Percentiles rank a stretch among this genome's conserved stretches.
Conservation (phyloP, 2,888 invertebrate species). For the Drosophila suboccidentalis region DNA sequence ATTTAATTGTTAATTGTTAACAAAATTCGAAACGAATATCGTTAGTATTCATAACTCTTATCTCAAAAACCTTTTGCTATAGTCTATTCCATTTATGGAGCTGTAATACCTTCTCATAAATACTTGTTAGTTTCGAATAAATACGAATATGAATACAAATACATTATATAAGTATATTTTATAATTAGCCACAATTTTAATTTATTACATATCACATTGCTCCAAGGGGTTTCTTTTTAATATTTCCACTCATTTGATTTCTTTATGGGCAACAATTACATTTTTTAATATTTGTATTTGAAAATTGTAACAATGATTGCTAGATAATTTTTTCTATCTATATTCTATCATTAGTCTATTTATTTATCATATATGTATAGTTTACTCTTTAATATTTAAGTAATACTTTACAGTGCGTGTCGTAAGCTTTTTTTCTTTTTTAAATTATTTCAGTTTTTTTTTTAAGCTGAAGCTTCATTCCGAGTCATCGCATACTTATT, state of each 20-base stretch:
- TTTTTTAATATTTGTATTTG: constrained; percentile 6
- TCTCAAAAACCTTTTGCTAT: constrained; percentile 11
- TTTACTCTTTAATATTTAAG: constrained; percentile 5
- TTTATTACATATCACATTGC: constrained; percentile 65
- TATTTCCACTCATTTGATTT: background rate
- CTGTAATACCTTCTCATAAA: constrained; percentile 50
- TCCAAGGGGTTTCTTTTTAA: constrained; percentile 24
- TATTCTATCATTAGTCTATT: no score
- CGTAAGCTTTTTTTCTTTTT: background rate
- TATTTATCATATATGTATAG: background rate
- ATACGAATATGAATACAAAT: constrained; percentile 19
- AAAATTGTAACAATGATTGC: constrained; percentile 57
- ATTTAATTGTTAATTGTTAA: constrained; percentile 13
- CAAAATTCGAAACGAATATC: constrained; percentile 19
- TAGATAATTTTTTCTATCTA: constrained; percentile 42
- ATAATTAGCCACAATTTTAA: constrained; percentile 21
- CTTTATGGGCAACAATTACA: constrained; percentile 14
- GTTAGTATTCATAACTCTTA: constrained; percentile 1
- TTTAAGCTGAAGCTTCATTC: background rate
- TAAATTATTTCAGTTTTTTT: background rate
- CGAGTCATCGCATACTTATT: background rate
- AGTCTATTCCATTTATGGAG: constrained; percentile 27
- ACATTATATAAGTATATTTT: background rate
- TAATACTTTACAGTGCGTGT: constrained; percentile 11
- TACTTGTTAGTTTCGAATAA: constrained; percentile 40